Evolutionary conservation across 2,888 invertebrate species (phyloP).

Genomic region (Fissipunctia ypsillon): DNA sequence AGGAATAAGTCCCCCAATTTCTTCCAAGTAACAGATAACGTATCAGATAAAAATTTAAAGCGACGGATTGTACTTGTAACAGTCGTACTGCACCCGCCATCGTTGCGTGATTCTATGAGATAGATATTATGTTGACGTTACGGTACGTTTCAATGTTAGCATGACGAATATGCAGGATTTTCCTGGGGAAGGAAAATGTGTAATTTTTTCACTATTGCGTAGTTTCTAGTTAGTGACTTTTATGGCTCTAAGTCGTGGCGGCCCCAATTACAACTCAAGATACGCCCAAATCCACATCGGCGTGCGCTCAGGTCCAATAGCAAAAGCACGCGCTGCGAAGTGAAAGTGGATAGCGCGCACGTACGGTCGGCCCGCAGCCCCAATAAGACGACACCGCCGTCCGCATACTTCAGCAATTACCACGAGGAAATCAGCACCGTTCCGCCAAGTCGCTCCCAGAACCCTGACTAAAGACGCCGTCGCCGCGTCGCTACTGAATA

Average conservation of each 20-base stretch:
- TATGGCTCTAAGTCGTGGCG: constrained; percentile 60
- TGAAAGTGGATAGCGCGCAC: constrained; percentile 89
- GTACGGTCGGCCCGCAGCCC: constrained; percentile 86
- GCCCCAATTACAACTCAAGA: constrained; percentile 74
- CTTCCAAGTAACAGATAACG: constrained; percentile 36
- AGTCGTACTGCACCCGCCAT: constrained; percentile 14
- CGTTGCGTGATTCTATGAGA: constrained; percentile 40
- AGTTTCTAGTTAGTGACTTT: constrained; percentile 14
- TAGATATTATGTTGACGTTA: constrained; percentile 39
- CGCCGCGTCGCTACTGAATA: too few species aligned
- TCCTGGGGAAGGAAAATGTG: constrained; percentile 52
- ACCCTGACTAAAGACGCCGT: constrained; percentile 68
- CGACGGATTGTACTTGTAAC: constrained; percentile 21
- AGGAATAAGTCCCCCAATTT: constrained; percentile 8
- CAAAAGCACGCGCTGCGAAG: constrained; percentile 85
- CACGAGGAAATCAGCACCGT: constrained; percentile 88
- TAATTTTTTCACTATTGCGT: constrained; percentile 14
- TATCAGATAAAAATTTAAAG: constrained; percentile 26
- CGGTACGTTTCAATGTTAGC: constrained; percentile 50
- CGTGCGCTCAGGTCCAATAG: constrained; percentile 78
- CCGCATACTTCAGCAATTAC: constrained; percentile 90
- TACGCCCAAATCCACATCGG: constrained; percentile 73
- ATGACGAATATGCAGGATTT: constrained; percentile 53
- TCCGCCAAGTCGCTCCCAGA: constrained; percentile 77
- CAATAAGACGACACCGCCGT: constrained; percentile 89